These are phyloP conservation scores for Bombus soroeensis DNA, from an alignment of 1,140 invertebrate genomes.

Conservation along the genomic window DNA sequence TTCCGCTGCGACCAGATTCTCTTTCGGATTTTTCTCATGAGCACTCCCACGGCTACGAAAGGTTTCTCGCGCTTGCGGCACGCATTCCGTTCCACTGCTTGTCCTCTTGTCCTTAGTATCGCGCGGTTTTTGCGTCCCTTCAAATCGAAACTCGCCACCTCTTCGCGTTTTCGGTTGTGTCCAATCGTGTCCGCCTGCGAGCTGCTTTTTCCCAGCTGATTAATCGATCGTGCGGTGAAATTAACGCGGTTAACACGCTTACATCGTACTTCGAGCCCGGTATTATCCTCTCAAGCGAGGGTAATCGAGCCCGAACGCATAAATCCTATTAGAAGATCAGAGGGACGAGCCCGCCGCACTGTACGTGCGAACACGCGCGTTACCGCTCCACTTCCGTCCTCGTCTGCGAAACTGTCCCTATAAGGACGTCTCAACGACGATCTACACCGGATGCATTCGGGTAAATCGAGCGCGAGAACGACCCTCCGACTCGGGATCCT, in stretches of 20 bases:
- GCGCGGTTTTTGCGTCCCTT: not conserved
- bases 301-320: constrained; percentile 82
- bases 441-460: constrained; percentile 65
- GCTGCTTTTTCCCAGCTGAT: constrained; percentile 16
- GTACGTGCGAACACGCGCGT: constrained; percentile 51
- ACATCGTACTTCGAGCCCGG: constrained; percentile 2
- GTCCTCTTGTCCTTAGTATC: constrained; percentile 20
- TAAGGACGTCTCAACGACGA: constrained; percentile 34
- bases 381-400: constrained; percentile 21
- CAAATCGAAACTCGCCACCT: constrained; percentile 19
- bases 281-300: constrained; percentile 75
- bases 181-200: too few species aligned
- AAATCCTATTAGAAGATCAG: constrained; percentile 83
- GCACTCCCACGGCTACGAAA: not conserved
- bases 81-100: constrained; percentile 39
- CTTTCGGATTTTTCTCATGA: constrained; percentile 37
- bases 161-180: not conserved
- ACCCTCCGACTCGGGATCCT: constrained; percentile 51
- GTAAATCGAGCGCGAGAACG: constrained; percentile 69
- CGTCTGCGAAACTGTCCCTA: not conserved
- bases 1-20: constrained; percentile 19
- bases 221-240: constrained; percentile 67
- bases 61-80: constrained; percentile 23
- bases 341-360: constrained; percentile 63
- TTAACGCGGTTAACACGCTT: constrained; percentile 75